Conservation (phyloP, 1,140 invertebrate genomes). For the Aricia agestis region DNA sequence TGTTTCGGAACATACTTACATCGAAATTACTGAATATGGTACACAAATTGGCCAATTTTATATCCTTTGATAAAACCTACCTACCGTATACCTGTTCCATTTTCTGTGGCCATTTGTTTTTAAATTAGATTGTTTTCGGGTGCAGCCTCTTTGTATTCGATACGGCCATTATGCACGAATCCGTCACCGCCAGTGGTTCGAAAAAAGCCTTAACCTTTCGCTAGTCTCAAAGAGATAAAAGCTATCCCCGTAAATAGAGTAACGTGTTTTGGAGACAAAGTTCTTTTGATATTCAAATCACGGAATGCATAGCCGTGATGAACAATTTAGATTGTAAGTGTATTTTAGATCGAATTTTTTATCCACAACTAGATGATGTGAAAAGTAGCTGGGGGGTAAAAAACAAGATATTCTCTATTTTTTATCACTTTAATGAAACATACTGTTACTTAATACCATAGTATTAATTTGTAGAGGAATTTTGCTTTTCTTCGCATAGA, state of each 20-base stretch:
- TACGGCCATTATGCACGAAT: conserved; percentile 44
- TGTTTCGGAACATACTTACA: too few relatives aligned
- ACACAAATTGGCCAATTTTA: background rate
- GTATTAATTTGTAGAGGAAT: background rate
- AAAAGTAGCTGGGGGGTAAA: background rate
- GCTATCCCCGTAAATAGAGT: conserved; percentile 34
- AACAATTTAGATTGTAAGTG: background rate
- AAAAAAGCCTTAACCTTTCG: conserved; percentile 38
- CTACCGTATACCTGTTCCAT: background rate
- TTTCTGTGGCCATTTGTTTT: conserved; percentile 42
- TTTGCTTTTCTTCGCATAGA: background rate
- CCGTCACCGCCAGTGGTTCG: conserved; percentile 38
- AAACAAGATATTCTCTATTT: background rate
- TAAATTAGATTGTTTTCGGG: conserved; percentile 58
- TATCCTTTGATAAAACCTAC: background rate
- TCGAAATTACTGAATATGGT: too few relatives aligned
- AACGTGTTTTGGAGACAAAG: conserved; percentile 32
- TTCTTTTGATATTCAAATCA: conserved; percentile 54
- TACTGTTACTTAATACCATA: background rate
- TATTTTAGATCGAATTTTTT: background rate
- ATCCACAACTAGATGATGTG: background rate
- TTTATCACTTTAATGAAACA: background rate
- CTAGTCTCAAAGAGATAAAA: conserved; percentile 37
- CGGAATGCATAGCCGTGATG: conserved; percentile 14
- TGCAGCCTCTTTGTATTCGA: conserved; percentile 49